These are phyloP conservation scores for Hipposideros armiger DNA, from an alignment of 2,113 vertebrate species.

Conservation along the genomic window DNA sequence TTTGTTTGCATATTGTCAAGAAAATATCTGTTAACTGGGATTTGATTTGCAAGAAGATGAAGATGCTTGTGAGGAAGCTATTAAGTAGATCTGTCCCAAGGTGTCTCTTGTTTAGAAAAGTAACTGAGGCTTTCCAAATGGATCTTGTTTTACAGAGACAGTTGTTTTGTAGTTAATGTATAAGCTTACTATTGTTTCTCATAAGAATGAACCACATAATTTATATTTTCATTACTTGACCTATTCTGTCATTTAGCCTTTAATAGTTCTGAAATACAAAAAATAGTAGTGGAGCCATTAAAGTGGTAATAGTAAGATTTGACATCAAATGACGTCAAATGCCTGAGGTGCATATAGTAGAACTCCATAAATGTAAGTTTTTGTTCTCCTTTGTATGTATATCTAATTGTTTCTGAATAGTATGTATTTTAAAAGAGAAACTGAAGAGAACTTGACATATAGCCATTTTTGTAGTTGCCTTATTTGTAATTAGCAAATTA, in stretches of 20 bases:
- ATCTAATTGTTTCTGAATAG: background rate
- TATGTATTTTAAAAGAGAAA: conserved; percentile 44
- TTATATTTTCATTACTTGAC: conserved; percentile 37
- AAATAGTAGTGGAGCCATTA: conserved; percentile 4
- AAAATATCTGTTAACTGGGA: background rate
- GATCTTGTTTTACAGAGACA: conserved; percentile 5
- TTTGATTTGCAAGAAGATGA: background rate
- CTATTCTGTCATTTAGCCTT: background rate
- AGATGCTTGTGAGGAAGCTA: background rate
- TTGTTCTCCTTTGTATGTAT: background rate
- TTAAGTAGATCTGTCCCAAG: conserved; percentile 3
- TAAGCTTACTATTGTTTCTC: background rate
- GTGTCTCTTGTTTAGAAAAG: conserved; percentile 11
- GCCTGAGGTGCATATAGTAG: background rate
- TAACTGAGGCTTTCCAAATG: background rate
- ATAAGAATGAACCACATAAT: background rate
- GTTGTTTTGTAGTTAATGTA: conserved; percentile 27
- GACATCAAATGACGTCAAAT: background rate
- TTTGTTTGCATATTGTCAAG: conserved; percentile 25
- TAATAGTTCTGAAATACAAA: conserved; percentile 57
- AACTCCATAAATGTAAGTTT: background rate
- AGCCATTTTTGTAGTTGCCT: background rate
- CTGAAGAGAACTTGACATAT: background rate
- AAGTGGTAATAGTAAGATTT: background rate
- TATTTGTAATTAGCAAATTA: conserved; percentile 31